phyloP scores from a whole-genome alignment of 1,140 invertebrate species.

The Drosophila sulfurigaster region DNA sequence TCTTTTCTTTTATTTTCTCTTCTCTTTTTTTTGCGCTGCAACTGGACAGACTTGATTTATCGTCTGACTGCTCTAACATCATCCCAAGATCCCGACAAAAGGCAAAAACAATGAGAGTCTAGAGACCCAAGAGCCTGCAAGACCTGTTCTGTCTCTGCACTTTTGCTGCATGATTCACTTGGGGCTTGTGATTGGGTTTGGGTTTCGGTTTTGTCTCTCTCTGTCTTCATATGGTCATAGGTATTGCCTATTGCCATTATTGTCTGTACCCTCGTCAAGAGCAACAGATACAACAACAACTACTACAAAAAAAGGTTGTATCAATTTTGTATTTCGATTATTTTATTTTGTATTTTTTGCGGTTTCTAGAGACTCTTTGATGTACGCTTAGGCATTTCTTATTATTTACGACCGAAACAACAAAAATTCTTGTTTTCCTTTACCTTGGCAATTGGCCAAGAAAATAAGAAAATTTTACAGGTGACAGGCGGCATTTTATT shows the following conservation, averaged over 20 bases:
- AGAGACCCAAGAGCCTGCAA: slow-evolving; percentile 24
- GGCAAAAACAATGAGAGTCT: slow-evolving; percentile 27
- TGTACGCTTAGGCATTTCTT: slow-evolving; percentile 36
- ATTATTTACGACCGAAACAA: slow-evolving; percentile 25
- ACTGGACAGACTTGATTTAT: slow-evolving; percentile 79
- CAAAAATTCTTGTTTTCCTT: slow-evolving; percentile 23
- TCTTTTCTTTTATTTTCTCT: slow-evolving; percentile 54
- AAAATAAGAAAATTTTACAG: slow-evolving; percentile 36
- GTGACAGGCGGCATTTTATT: slow-evolving; percentile 32
- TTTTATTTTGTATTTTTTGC: slow-evolving; percentile 29
- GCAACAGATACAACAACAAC: background rate
- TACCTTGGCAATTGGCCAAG: slow-evolving; percentile 34
- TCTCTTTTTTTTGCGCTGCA: slow-evolving; percentile 35
- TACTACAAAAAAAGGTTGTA: slow-evolving; percentile 10
- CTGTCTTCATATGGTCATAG: background rate
- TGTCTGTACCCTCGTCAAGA: slow-evolving; percentile 45
- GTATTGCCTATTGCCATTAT: slow-evolving; percentile 22
- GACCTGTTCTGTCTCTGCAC: slow-evolving; percentile 52
- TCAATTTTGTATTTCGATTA: slow-evolving; percentile 19
- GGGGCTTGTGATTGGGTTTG: slow-evolving; percentile 23
- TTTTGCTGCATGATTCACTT: slow-evolving; percentile 46
- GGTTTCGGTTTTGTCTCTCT: background rate
- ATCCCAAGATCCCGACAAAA: background rate
- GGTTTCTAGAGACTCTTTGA: slow-evolving; percentile 39
- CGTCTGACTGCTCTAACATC: slow-evolving; percentile 32